These are phyloP conservation scores for Dromiciops gliroides DNA, from an alignment of 2,113 vertebrate species.

Conservation along the genomic window DNA sequence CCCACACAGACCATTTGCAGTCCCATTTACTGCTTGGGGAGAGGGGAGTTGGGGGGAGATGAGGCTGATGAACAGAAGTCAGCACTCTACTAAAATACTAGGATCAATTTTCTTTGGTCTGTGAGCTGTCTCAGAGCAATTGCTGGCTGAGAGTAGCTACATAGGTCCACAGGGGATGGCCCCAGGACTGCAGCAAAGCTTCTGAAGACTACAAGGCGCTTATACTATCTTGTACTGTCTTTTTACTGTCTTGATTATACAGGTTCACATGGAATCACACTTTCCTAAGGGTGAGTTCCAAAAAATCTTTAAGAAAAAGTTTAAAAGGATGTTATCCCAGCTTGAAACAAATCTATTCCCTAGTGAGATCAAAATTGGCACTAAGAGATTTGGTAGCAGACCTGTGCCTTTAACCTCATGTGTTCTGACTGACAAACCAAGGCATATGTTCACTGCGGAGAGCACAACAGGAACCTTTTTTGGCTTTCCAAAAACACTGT, in stretches of 20 bases:
- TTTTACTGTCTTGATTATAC: not conserved
- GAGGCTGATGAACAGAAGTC: not conserved
- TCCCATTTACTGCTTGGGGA: not conserved
- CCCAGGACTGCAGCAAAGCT: not conserved
- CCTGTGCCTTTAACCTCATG: not conserved
- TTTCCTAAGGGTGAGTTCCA: not conserved
- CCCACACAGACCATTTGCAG: not conserved
- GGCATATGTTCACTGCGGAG: not conserved
- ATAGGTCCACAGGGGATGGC: not conserved
- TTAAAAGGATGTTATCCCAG: not conserved
- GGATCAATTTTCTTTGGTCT: not conserved
- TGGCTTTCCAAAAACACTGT: not conserved
- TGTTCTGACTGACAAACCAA: not conserved
- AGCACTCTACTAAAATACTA: not conserved
- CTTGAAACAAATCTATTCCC: not conserved
- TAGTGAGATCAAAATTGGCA: not conserved
- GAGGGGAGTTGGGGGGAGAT: not conserved
- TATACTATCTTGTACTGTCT: not conserved
- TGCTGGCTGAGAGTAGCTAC: not conserved
- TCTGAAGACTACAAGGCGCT: not conserved
- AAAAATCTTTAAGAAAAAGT: not conserved
- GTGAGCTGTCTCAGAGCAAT: not conserved
- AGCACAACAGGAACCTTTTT: not conserved
- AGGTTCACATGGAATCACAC: not conserved
- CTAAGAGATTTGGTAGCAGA: conserved; percentile 18